Evolutionary conservation across 2,113 vertebrate genomes (phyloP).

Genomic region (Passer domesticus): DNA sequence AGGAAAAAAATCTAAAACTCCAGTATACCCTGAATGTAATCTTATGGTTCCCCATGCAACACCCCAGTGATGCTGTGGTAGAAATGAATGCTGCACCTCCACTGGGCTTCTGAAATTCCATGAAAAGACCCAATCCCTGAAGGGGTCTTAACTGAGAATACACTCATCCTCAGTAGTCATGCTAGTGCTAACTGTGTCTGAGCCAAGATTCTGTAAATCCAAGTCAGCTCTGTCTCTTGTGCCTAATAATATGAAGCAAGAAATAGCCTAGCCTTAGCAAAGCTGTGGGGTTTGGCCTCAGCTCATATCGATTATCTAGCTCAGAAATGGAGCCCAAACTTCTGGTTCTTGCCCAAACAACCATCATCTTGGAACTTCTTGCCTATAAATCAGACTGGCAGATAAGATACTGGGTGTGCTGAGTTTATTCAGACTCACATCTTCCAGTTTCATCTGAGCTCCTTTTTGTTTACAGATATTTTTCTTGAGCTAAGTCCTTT

Average conservation of each 20-base stretch:
- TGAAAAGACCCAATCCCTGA: background rate
- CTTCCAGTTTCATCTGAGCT: background rate
- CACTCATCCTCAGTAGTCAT: background rate
- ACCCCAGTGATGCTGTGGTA: background rate
- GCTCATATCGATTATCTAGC: background rate
- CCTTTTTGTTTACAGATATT: background rate
- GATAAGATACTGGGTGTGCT: background rate
- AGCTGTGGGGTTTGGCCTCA: constrained; percentile 20
- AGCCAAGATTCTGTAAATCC: constrained; percentile 26
- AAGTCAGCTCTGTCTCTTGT: constrained; percentile 37
- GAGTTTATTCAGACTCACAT: background rate
- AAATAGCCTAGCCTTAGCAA: constrained; percentile 40
- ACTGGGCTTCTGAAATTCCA: background rate
- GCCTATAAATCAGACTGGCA: constrained; percentile 5
- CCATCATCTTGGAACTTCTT: background rate
- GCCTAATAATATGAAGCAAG: constrained; percentile 44
- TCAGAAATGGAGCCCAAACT: constrained; percentile 30
- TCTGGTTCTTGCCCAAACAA: constrained; percentile 7
- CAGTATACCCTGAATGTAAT: background rate
- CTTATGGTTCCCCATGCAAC: fast-evolving
- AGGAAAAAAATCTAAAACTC: background rate
- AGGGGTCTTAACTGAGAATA: background rate
- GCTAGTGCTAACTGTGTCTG: background rate
- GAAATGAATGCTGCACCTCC: background rate
- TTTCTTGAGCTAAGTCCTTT: background rate